Evolutionary conservation across 2,888 invertebrate genomes (phyloP).

Genomic region (Noctua pronuba): DNA sequence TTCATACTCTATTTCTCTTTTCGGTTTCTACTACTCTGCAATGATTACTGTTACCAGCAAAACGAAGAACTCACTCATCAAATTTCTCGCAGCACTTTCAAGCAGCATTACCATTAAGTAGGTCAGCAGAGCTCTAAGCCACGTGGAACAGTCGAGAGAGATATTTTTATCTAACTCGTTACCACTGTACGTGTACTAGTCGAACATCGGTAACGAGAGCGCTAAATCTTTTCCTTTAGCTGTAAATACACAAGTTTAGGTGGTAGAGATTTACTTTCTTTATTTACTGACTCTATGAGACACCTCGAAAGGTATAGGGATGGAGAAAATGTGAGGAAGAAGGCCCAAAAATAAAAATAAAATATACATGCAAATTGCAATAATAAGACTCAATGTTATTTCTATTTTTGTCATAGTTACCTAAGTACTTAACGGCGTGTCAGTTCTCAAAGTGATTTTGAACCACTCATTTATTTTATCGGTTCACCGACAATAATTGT

Average conservation of each 20-base stretch:
- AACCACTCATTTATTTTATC: no score
- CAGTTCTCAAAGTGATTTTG: no score
- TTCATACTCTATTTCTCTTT: background rate
- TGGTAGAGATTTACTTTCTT: conserved; percentile 9
- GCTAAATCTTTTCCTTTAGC: conserved; percentile 47
- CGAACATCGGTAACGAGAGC: conserved; percentile 39
- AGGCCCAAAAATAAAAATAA: no score
- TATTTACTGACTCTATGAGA: conserved; percentile 20
- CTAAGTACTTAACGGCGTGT: no score
- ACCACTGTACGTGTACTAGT: conserved; percentile 27
- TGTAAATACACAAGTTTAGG: conserved; percentile 18
- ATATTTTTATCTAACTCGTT: conserved; percentile 52
- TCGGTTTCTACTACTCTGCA: background rate
- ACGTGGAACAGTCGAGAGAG: conserved; percentile 16
- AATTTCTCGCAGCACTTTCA: background rate
- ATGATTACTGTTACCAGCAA: background rate
- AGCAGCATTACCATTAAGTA: conserved; percentile 35
- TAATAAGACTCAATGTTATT: background rate
- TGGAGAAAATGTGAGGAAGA: background rate
- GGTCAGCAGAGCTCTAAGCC: conserved; percentile 43
- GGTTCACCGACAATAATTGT: no score
- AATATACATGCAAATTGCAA: no score
- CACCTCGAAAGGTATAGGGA: background rate
- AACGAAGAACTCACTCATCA: background rate
- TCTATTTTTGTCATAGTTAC: background rate